Evolutionary conservation across 2,797 vertebrate genomes (phyloP), one percentile per base, ranked within the genome.

Genomic region (Onychomys torridus): DNA sequence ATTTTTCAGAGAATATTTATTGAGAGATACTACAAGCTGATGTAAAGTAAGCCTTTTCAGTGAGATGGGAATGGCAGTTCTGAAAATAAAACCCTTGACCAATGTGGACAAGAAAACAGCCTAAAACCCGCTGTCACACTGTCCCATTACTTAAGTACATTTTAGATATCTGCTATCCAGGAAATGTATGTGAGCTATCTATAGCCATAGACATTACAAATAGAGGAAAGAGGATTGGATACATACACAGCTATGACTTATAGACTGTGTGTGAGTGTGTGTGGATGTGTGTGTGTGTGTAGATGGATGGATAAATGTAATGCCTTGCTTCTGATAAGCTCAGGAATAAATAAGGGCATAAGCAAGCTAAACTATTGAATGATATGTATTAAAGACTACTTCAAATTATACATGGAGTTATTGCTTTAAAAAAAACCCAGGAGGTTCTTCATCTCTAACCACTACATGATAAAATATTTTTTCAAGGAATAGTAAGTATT

Each of bases 391-490:
- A 88, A 91, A 6, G 4, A 76, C 1, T 90, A 77, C 67, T 95
- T 85, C 21, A 85, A 40, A 43, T 79, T 75, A 43, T 40, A 23
- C 9, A 77, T 77, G 7, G 57, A 61, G 16, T 27, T 89, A 90
- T 67, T 71, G 5, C 29, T 14, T 78, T 88, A 25, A 9, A 77
- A 87, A 52, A 49, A 46, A 46, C 4, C 4, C 4, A 52, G 61
- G 73, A 67, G 9, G 32, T 10, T 49, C 2, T 57, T 84, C 25
- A 75, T 59, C 6, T 93, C 25, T 73, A 77, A 71, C 0, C 9
- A 76, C 14, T 77, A 34, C 9, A 6, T 86, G 19, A 23, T 83
- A 14, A 90, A 96, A 55, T 93, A 93, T 40, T 94, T 93, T 71
- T 17, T 79, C 7, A 61, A 82, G 4, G 75, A 84, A 65, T 52